Conservation (phyloP, 2,113 vertebrate genomes). For the Phrynosoma platyrhinos region DNA sequence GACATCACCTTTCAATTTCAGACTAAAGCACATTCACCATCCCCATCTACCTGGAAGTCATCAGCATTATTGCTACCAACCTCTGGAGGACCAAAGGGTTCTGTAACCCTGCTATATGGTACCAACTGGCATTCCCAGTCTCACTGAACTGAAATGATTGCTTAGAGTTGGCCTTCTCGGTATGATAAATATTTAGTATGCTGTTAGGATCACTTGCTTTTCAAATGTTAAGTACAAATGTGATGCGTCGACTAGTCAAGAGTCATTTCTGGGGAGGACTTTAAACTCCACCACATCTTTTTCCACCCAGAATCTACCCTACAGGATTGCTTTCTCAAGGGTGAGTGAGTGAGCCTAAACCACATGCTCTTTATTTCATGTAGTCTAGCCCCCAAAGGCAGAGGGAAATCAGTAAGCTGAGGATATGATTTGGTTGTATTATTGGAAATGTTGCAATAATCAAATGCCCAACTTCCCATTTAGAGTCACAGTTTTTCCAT, state of each 20-base stretch:
- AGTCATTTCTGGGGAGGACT: too few species aligned
- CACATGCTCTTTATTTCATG: neutral
- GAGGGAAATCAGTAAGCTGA: neutral
- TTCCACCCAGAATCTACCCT: too few species aligned
- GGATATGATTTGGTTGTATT: neutral
- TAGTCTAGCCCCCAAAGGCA: neutral
- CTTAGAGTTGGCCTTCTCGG: neutral
- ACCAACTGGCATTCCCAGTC: neutral
- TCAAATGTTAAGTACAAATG: too few species aligned
- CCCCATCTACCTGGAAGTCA: neutral
- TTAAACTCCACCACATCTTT: too few species aligned
- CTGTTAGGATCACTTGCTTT: too few species aligned
- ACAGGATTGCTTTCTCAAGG: neutral
- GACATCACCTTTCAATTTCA: too few species aligned
- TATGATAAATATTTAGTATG: too few species aligned
- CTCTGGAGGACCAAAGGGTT: neutral
- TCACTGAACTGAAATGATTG: neutral
- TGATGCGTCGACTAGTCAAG: too few species aligned
- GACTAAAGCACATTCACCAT: too few species aligned
- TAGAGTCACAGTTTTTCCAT: neutral
- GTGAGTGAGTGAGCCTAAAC: neutral
- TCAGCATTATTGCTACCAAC: neutral
- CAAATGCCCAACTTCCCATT: neutral
- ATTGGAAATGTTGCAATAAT: neutral
- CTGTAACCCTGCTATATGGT: neutral